Evolutionary conservation across 2,113 vertebrate species (phyloP), one percentile per base, ranked within the genome.

Genomic region (Lipotes vexillifer): DNA sequence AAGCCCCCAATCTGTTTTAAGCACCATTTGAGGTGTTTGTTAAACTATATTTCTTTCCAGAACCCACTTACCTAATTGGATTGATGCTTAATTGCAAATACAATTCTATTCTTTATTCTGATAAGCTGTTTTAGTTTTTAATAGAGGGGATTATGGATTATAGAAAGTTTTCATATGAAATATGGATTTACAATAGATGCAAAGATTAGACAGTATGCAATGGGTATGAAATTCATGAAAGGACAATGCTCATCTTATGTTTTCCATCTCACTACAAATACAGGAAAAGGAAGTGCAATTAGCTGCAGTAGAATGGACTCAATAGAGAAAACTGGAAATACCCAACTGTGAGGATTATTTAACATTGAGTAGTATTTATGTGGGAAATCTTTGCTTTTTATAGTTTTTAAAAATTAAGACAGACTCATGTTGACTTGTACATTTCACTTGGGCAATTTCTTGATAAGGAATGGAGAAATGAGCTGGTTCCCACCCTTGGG

Each of bases 1-100:
- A n/a, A n/a, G n/a, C n/a, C n/a, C 88, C 94, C 97, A 96, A 94
- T 98, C 96, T 97, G 97, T 98, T 97, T 96, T 93, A 96, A 97
- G 94, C 86, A 65, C 84, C 59, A n/a, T 96, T 98, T 97, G 83
- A 97, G 89, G n/a, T 6, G 46, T 97, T 96, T 87, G 59, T 98
- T 97, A 97, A 98, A 97, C 71, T 95, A 65, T 98, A 94, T 98
- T 93, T 92, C 59, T 94, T 93, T 89, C 23, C 27, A 91, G 46
- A 93, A 14, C n/a, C 49, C 25, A 88, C 63, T 97, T 83, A 93
- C 69, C 33, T 93, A 93, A 98, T 94, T 97, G 61, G 96, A 78
- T 74, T 25, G 86, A 84, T 81, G 69, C 59, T 94, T 93, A 89
- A 71, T 80, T 93, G 75, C 12, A 87, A 84, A 94, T 85, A 94